Base-by-base conservation (phyloP, 2,888 invertebrate genomes). In the Erebia epiphron region DNA sequence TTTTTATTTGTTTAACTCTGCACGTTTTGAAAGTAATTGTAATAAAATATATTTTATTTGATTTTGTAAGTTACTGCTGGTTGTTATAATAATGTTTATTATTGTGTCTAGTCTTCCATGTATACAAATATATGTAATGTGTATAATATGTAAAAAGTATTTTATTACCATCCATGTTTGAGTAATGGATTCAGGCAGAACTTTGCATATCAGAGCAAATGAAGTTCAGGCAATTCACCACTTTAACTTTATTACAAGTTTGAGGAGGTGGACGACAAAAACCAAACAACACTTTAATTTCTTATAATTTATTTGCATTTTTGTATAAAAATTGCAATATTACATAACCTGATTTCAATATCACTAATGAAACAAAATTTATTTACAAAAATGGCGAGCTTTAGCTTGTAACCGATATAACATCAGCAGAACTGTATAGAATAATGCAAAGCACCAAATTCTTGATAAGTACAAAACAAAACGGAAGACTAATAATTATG, bases 301-400 rank as follows among this genome's bases (percentile, higher is more conserved):
- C 85, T 89, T 89, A 91, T 83, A 83, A 82, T 91, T 91, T 91
- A 91, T 89, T 91, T 88, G 87, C 87, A 88, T 85, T 90, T 89
- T 92, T 91, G 91, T 93, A 93, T 92, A 92, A 92, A 92, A 92
- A 89, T 90, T 89, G 91, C 87, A 87, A 87, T 90, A 86, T 84
- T 90, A 90, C 86, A 89, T 86, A 86, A 86, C 89, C 85, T 86
- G 86, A 87, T 88, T 86, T 83, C 83, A 86, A 83, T 83, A 86
- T 80, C 81, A 83, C 83, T 81, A 87, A 83, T 81, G 79, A 86
- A 87, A 86, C 79, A 85, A 84, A 84, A 83, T 83, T 81, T 87
- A 87, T 87, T 87, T 87, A 87, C 86, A 90, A 87, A 67, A 86
- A 87, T 85, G 85, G 87, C 89, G 86, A 90, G 86, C 82, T 84